Evolutionary conservation across 1,140 invertebrate species (phyloP), one percentile per base, ranked within the genome.

Genomic region (Metopolophium dirhodum): DNA sequence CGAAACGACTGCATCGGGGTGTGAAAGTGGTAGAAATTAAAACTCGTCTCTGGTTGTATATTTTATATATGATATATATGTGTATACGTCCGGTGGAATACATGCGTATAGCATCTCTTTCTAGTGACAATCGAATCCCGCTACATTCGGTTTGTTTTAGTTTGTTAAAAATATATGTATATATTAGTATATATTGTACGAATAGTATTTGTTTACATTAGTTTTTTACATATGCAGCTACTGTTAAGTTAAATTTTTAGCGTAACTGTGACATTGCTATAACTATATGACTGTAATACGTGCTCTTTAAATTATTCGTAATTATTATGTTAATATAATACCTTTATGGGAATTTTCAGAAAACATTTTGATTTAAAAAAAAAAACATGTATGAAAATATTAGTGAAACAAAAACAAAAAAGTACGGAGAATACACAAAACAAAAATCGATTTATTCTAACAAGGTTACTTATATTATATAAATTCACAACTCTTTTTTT

Each of bases 11-110:
- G 37, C 23, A 37, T 35, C 23, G 30, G 89, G 54, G 89, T 90
- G 88, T 61, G 54, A 90, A 90, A 61, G 51, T 90, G 54, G 54
- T 57, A 90, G 37, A 68, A 90, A 90, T 90, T 90, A 68, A 90
- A 90, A 90, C 23, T 89, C 47, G 30, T 35, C 11, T 9, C 30
- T 14, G 1, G 9, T 86, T 86, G 35, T 41, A 23, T 41, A 83
- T 41, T 9, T 26, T 26, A 22, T 37, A 37, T 35, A 20, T 18
- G 18, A 14, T 68, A 30, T 61, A 6, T 68, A 18, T 8, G 7
- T 68, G n/a, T n/a, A 68, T n/a, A 23, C 18, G 23, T 85, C 37
- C 23, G 37, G 22, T 41, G 22, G 22, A 83, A 83, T 83, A 85
- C 23, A 26, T 26, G 26, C 26, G 83, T 45, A 85, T 14, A 41